Evolutionary conservation across 2,888 invertebrate genomes (phyloP), one percentile per base, ranked within the genome.

Genomic region (Nebria brevicollis): DNA sequence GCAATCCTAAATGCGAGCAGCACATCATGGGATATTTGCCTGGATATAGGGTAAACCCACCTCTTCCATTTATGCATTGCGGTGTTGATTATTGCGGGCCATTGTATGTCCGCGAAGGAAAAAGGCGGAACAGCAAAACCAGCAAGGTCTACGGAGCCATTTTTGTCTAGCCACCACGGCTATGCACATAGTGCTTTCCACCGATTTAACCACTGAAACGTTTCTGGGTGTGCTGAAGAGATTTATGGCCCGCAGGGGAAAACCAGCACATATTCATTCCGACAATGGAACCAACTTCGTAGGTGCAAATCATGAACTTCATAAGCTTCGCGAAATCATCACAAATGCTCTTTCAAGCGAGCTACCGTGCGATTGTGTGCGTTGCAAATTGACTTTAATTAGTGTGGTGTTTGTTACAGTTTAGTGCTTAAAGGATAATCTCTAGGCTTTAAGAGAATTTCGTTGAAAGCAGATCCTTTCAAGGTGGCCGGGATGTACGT

Each of bases 11-110:
- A 15, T 25, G 83, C 0, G 82, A 82, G 34, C 75, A 82, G 7
- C 85, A 86, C 66, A 84, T 87, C 15, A 88, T 87, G 87, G 85
- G 86, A 1, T 83, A 86, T 34, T 83, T 88, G 10, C 88, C 89
- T 0, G 13, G 42, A 5, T 84, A 85, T 5, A 81, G 89, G 77
- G 84, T 87, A 2, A 82, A 81, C 2, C 82, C 83, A 4, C 80
- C 83, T 2, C 10, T 43, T 1, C 86, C 87, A 3, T 89, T 88
- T 82, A 72, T 83, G 1, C 77, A 25, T n/a, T n/a, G n/a, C n/a
- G n/a, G n/a, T n/a, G n/a, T 13, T 8, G 84, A 84, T 68, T 84
- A 83, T 66, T 82, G 82, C 4, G 84, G 84, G 8, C 83, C 84
- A 3, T 11, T 84, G 15, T 82, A 83, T 15, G 77, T 87, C 0